Base-by-base conservation (phyloP, 2,797 vertebrate species). In the Micropoecilia bifurca region DNA sequence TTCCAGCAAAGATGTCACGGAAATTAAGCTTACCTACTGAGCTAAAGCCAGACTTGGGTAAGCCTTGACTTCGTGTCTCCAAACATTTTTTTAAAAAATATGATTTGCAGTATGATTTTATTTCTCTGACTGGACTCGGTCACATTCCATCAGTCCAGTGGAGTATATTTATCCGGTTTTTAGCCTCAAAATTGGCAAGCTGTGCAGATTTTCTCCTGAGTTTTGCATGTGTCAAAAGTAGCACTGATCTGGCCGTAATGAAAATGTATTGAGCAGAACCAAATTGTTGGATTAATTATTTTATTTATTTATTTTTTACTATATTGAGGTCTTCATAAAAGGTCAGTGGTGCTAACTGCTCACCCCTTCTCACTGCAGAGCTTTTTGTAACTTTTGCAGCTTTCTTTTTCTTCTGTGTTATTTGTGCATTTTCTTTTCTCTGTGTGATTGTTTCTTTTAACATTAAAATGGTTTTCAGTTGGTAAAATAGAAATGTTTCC, bases 1-100 rank as follows among this genome's bases (percentile, higher is more conserved):
- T 96, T 96, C 97, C 97, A 99, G 99, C 99, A 96, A 99, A 97
- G 97, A 99, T 99, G 98, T 99, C 98, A 97, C 98, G 99, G 96
- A 99, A 99, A 96, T 97, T 99, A 98, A 99, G 99, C 97, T 98
- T 99, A 97, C 99, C 99, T 96, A 99, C 99, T 97, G 98, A 99
- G 95, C 96, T 99, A 97, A 99, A 99, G 97, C 98, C 98, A 96
- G 98, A 99, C 95, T 96, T 99, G 97, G 98, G 98, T 99, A 98
- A 99, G 98, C 96, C 94, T 95, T 92, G 93, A 96, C 94, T 96
- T 94, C 81, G 94, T 94, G 95, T 93, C 93, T 91, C 91, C 91
- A 94, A 93, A 89, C 83, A 89, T 82, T 80, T 86, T 94, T 50
- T 22, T 41, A 8, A 8, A 41, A 41, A 93, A 77, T 93, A 80